Base-by-base conservation (phyloP, 2,888 invertebrate genomes). In the Temnothorax rugatulus region DNA sequence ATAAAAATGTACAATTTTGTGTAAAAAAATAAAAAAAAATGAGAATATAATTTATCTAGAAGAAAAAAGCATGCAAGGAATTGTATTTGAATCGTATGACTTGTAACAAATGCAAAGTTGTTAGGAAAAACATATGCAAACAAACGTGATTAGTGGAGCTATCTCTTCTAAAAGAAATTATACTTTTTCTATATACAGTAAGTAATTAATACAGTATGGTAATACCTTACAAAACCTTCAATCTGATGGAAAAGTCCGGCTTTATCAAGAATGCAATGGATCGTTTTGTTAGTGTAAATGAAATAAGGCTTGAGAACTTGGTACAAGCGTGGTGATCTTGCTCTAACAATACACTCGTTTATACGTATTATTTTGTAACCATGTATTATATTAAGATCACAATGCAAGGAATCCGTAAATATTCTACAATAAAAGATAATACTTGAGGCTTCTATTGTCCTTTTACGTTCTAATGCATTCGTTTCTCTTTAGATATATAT, bases 301-400 rank as follows among this genome's bases (percentile, higher is more conserved):
- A 96, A 95, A 92, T 96, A 95, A 88, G 95, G 95, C 92, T 95
- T 94, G 93, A 96, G 95, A 92, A 95, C 95, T 91, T 95, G 95
- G 94, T 95, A 96, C 95, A 96, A 96, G 91, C 95, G 95, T 90
- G 96, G 95, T 84, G 96, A 96, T 94, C 96, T 96, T 93, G 96
- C 95, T 95, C 95, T 95, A 92, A 96, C 93, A 91, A 96, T 96
- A 94, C 96, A 96, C 94, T 95, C 95, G 95, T 96, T 96, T 89
- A 96, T 96, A 94, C 95, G 95, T 95, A 96, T 95, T 95, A 96
- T 95, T 93, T 95, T 94, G 95, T 95, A 95, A 91, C 96, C 96
- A 93, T 96, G 95, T 92, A 95, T 95, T 94, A 96, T 95, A 94
- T 96, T 96, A 93, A 96, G 95, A 95, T 96, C 96, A 91, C 96